phyloP scores from a whole-genome alignment of 2,113 vertebrate species.

The Rhinopomastus cyanomelas region DNA sequence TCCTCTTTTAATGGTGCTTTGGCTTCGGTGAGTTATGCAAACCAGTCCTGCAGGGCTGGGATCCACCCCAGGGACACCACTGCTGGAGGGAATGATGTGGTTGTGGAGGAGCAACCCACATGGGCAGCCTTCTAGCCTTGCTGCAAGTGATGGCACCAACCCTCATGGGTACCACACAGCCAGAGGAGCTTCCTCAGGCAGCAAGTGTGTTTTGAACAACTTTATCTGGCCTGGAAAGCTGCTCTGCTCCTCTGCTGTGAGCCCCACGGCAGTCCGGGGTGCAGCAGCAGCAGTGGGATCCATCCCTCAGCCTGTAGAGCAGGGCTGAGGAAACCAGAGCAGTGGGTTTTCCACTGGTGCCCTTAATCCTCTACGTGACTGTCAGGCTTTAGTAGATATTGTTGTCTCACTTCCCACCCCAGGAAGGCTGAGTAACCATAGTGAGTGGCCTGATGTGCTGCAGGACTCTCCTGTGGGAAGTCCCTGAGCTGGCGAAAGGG shows the following conservation, averaged over 20 bases:
- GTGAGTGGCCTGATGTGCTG: background rate
- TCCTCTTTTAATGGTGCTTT: background rate
- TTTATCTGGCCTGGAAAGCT: background rate
- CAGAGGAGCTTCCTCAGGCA: background rate
- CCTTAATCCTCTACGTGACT: accelerated
- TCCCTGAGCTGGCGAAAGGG: background rate
- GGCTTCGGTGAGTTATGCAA: background rate
- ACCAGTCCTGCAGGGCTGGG: background rate
- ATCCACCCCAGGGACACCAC: background rate
- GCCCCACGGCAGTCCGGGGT: background rate
- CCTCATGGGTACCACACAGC: background rate
- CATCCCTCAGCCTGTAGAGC: background rate
- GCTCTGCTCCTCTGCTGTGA: accelerated
- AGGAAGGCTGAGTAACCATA: background rate
- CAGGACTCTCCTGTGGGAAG: background rate
- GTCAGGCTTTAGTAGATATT: background rate
- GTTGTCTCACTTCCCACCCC: background rate
- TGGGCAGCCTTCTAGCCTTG: background rate
- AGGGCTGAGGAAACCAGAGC: background rate
- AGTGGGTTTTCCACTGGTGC: background rate
- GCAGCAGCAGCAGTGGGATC: background rate
- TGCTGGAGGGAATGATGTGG: background rate
- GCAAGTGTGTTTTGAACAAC: background rate
- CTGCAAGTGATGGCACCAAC: background rate
- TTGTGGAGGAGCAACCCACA: accelerated